Evolutionary conservation across 1,140 invertebrate species (phyloP).

Genomic region (Aleiodes sp.): DNA sequence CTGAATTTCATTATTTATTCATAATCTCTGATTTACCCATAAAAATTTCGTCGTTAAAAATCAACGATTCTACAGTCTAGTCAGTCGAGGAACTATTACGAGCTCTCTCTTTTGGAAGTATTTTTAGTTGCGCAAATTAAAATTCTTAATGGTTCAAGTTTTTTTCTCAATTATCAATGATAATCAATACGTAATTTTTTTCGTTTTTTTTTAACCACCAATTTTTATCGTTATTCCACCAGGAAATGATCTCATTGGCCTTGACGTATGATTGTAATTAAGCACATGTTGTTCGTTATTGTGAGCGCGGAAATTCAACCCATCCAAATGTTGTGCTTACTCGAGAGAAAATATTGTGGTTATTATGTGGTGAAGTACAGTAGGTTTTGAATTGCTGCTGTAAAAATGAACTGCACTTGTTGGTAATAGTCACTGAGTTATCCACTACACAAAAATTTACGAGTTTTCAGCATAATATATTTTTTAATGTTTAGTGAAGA

Average conservation of each 20-base stretch:
- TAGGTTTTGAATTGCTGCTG: conserved; percentile 1
- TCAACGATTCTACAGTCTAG: no score
- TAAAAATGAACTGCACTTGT: neutral
- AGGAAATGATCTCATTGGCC: conserved; percentile 9
- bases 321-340: conserved; percentile 7
- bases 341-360: conserved; percentile 11
- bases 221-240: neutral
- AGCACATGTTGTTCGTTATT: neutral
- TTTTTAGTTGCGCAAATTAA: no score
- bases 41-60: no score
- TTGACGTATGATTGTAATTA: neutral
- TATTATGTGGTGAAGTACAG: neutral
- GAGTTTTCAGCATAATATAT: neutral
- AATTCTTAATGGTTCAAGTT: no score
- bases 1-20: no score
- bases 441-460: neutral
- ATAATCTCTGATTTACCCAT: no score
- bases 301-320: no score
- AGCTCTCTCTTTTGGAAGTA: no score
- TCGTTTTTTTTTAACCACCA: neutral
- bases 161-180: no score
- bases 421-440: neutral
- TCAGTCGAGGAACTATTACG: no score
- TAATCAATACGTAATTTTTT: no score
- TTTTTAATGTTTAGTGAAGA: neutral